Conservation (phyloP, 2,888 invertebrate genomes). For the Halictus ligatus region DNA sequence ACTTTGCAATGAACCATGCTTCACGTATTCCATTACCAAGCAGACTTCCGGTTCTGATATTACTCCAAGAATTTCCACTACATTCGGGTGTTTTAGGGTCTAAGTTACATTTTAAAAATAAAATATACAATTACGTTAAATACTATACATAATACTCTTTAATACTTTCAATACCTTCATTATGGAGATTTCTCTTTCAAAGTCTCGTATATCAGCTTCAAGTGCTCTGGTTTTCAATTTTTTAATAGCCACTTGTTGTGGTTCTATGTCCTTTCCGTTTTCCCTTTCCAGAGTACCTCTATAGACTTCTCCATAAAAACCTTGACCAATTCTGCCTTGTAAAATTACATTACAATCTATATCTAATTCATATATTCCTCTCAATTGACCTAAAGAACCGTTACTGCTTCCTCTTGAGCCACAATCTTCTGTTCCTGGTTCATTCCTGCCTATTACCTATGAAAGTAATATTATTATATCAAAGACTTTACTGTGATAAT, state of each 20-base stretch:
- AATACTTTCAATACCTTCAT: slow-evolving; percentile 89
- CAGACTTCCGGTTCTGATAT: slow-evolving; percentile 91
- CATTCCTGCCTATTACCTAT: slow-evolving; percentile 45
- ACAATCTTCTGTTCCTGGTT: slow-evolving; percentile 38
- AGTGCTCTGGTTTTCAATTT: slow-evolving; percentile 86
- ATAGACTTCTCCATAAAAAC: slow-evolving; percentile 95
- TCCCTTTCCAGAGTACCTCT: slow-evolving; percentile 89
- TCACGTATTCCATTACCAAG: slow-evolving; percentile 95
- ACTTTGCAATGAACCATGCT: slow-evolving; percentile 92
- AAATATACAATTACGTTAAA: slow-evolving; percentile 1
- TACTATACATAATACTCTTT: background rate
- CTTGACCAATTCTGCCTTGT: slow-evolving; percentile 89
- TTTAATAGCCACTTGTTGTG: slow-evolving; percentile 89
- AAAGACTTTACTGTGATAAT: background rate
- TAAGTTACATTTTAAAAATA: slow-evolving; percentile 78
- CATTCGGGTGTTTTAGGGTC: slow-evolving; percentile 93
- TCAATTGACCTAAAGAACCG: slow-evolving; percentile 82
- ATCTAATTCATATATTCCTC: slow-evolving; percentile 86
- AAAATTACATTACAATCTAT: slow-evolving; percentile 87
- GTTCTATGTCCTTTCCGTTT: slow-evolving; percentile 84
- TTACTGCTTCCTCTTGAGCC: slow-evolving; percentile 55
- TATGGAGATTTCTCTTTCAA: slow-evolving; percentile 93
- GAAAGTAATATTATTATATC: slow-evolving; percentile 6
- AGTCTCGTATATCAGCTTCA: slow-evolving; percentile 88
- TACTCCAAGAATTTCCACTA: slow-evolving; percentile 94